Percentiles rank a stretch among this genome's conserved stretches.
phyloP scores from a whole-genome alignment of 2,113 vertebrate species.

The Beaufortia kweichowensis region DNA sequence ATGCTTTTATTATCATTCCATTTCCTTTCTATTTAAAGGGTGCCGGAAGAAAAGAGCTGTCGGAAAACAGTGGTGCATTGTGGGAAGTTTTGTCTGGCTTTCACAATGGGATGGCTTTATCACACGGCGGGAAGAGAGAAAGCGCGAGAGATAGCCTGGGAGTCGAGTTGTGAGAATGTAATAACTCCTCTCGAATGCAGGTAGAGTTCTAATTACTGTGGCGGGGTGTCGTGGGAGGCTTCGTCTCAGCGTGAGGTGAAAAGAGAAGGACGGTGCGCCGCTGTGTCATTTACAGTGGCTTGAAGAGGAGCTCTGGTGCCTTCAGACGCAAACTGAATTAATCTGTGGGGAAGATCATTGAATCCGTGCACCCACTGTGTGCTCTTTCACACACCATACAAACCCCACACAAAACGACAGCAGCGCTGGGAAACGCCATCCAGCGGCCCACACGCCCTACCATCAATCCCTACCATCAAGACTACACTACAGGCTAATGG shows the following conservation, averaged over 20 bases:
- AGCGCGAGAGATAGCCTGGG: constrained; percentile 9
- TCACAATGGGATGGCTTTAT: constrained; percentile 43
- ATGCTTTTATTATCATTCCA: constrained; percentile 56
- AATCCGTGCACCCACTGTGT: constrained; percentile 54
- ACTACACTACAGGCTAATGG: neutral
- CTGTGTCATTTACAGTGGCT: constrained; percentile 32
- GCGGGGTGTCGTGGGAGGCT: constrained; percentile 57
- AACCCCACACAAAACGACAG: constrained; percentile 43
- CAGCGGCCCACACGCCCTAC: neutral
- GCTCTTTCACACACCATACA: constrained; percentile 44
- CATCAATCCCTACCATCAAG: neutral
- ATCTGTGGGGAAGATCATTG: constrained; percentile 60
- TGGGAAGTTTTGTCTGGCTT: constrained; percentile 35
- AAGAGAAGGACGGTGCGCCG: neutral
- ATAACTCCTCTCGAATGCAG: constrained; percentile 31
- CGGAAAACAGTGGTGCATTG: constrained; percentile 50
- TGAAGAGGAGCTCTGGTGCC: constrained; percentile 39
- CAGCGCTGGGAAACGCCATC: neutral
- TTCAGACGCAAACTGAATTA: constrained; percentile 53
- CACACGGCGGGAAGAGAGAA: constrained; percentile 31
- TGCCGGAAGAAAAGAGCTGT: constrained; percentile 24
- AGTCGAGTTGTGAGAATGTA: constrained; percentile 34
- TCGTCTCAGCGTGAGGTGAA: constrained; percentile 57
- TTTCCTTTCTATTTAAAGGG: constrained; percentile 40
- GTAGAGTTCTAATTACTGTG: constrained; percentile 67